Base-by-base conservation (phyloP, 2,113 vertebrate genomes). In the Enhydra lutris region DNA sequence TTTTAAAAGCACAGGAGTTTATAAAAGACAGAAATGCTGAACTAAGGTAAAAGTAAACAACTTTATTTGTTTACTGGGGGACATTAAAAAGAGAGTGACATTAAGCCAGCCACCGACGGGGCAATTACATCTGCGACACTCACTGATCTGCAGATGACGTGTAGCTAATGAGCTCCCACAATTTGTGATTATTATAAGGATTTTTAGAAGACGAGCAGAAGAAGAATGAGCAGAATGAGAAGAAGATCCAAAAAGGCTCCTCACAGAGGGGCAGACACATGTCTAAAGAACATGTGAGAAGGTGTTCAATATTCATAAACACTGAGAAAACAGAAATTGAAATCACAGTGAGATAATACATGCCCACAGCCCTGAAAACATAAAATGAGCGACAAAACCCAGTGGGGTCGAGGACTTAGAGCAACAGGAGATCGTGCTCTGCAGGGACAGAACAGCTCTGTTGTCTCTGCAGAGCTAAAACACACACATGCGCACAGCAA, bases 371-470 rank as follows among this genome's bases (percentile, higher is more conserved):
- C 10, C 23, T 45, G n/a, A 79, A 57, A 69, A 45, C 31, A 24
- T 15, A 24, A 79, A 93, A 82, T 21, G 24, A 61, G 21, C 2
- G 5, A 17, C 3, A 21, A 24, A 52, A 29, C 11, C 29, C 67
- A 47, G 10, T 11, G 4, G 4, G 13, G 23, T 31, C 14, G 59
- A 83, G 69, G 21, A 42, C 10, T 1, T 1, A 3, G 13, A 69
- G 34, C 0, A 5, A 29, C 2, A 3, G 11, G 34, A 57, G 39
- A 20, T 45, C 1, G 0, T 4, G 6, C 23, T 34, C 36, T 29
- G 4, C 0, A 11, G 8, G 7, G 34, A 20, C 4, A 13, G 29
- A 36, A 15, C 24, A 5, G 36, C 7, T 13, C 39, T 1, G 14
- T 8, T 3, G 39, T 76, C 73, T 29, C 74, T 76, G 42, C 8